Percentiles rank a stretch among this genome's conserved stretches.
These are phyloP conservation scores for Oxystoma pomonae DNA, from an alignment of 2,888 invertebrate genomes.

Conservation along the genomic window DNA sequence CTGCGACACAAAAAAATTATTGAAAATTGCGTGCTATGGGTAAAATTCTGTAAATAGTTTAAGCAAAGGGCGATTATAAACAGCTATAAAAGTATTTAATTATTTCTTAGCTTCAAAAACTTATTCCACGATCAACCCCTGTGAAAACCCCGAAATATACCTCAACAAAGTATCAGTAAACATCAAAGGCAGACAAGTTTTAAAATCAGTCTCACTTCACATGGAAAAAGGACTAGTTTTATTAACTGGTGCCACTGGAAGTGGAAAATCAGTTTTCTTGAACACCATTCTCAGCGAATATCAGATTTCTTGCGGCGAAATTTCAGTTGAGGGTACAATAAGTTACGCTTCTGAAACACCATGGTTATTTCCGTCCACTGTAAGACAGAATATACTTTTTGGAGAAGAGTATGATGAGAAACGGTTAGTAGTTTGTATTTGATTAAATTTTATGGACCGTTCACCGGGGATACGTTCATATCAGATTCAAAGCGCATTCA, in stretches of 20 bases:
- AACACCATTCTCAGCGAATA: slow-evolving; percentile 36
- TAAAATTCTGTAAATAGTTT: too few species aligned
- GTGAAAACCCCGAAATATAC: slow-evolving; percentile 12
- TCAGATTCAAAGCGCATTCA: too few species aligned
- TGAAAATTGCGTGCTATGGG: too few species aligned
- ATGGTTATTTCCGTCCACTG: slow-evolving; percentile 38
- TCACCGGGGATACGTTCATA: too few species aligned
- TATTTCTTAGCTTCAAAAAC: background rate
- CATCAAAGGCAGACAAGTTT: slow-evolving; percentile 36
- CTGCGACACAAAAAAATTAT: too few species aligned
- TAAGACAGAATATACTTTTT: slow-evolving; percentile 41
- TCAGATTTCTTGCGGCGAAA: slow-evolving; percentile 24
- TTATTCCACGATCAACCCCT: background rate
- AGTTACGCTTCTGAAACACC: slow-evolving; percentile 39
- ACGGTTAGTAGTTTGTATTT: too few species aligned
- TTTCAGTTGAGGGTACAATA: slow-evolving; percentile 31
- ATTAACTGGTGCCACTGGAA: slow-evolving; percentile 57
- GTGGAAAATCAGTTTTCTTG: slow-evolving; percentile 36
- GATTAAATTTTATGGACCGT: too few species aligned
- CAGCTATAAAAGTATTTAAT: background rate
- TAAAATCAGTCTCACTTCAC: slow-evolving; percentile 47
- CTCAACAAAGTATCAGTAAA: slow-evolving; percentile 20
- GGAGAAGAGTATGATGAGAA: slow-evolving; percentile 38
- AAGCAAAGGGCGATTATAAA: too few species aligned
- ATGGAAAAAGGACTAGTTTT: slow-evolving; percentile 48